A percentile compares a stretch with the other conserved stretches of the same genome.
Conservation (phyloP, 2,888 invertebrate species). For the Odontocolon sp. region DNA sequence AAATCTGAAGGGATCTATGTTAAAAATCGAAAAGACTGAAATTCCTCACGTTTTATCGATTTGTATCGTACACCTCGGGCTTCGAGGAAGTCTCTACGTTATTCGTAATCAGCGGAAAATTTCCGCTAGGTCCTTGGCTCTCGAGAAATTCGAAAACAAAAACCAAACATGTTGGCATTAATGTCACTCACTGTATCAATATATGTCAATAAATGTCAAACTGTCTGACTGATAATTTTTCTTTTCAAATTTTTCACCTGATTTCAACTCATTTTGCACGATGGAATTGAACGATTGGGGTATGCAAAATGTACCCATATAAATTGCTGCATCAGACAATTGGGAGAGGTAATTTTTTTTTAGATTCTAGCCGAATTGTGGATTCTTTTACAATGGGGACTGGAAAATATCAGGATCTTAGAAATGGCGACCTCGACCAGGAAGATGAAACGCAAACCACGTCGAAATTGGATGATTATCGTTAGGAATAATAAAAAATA, state of each 20-base stretch:
- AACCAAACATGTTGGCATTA: not conserved
- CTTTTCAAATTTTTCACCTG: not conserved
- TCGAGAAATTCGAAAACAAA: no score
- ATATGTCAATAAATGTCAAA: not conserved
- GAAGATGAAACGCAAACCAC: not conserved
- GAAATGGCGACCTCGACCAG: not conserved
- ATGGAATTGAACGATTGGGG: constrained; percentile 3
- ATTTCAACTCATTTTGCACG: not conserved
- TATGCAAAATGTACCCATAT: not conserved
- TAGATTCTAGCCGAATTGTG: not conserved
- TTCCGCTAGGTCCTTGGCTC: no score
- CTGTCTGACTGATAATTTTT: constrained; percentile 16
- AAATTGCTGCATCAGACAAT: not conserved
- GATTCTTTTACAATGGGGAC: not conserved
- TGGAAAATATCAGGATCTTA: not conserved
- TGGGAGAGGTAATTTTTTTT: not conserved
- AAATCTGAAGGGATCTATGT: no score
- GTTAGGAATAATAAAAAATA: not conserved
- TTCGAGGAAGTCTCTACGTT: no score
- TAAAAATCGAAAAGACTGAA: no score
- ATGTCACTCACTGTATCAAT: not conserved
- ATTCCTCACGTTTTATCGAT: no score
- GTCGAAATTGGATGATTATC: not conserved
- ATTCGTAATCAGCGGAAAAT: no score
- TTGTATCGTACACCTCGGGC: no score